These are phyloP conservation scores for Mohoua ochrocephala DNA, from an alignment of 2,113 vertebrate genomes.

Conservation along the genomic window DNA sequence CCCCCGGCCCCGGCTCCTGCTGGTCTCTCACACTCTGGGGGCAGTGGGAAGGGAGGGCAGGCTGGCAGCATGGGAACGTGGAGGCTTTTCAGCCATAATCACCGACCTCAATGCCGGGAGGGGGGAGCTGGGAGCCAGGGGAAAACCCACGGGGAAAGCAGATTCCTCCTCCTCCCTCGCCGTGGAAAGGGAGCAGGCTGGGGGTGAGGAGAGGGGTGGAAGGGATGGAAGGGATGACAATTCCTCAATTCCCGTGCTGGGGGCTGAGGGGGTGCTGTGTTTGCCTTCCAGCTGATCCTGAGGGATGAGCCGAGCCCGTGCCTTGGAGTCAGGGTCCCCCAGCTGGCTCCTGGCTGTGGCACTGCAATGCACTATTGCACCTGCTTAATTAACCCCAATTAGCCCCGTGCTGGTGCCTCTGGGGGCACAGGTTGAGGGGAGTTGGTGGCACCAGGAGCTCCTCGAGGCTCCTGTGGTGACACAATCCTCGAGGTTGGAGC, in stretches of 20 bases:
- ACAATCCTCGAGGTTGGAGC: accelerated
- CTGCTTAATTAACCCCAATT: slow-evolving; percentile 4
- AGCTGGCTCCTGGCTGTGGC: not conserved
- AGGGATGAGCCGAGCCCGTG: not conserved
- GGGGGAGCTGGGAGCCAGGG: slow-evolving; percentile 40
- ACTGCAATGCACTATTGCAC: not conserved
- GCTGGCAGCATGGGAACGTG: slow-evolving; percentile 74
- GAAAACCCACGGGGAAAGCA: not conserved
- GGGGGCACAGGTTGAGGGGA: not conserved
- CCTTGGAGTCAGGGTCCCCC: not conserved
- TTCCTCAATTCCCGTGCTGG: accelerated
- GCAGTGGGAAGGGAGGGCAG: slow-evolving; percentile 34
- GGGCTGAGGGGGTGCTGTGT: not conserved
- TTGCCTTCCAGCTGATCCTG: accelerated
- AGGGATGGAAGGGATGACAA: not conserved
- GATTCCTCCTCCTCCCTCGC: not conserved
- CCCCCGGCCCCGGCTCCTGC: not conserved
- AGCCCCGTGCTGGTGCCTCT: not conserved
- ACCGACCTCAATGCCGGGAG: slow-evolving; percentile 72
- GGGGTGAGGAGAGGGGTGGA: not conserved
- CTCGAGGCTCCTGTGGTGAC: not conserved
- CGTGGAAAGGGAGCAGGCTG: not conserved
- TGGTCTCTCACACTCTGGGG: not conserved
- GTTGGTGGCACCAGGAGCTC: not conserved
- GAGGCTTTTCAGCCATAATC: slow-evolving; percentile 78